Evolutionary conservation across 2,797 vertebrate species (phyloP), one percentile per base, ranked within the genome.

Genomic region (Sebastes hubbsi): DNA sequence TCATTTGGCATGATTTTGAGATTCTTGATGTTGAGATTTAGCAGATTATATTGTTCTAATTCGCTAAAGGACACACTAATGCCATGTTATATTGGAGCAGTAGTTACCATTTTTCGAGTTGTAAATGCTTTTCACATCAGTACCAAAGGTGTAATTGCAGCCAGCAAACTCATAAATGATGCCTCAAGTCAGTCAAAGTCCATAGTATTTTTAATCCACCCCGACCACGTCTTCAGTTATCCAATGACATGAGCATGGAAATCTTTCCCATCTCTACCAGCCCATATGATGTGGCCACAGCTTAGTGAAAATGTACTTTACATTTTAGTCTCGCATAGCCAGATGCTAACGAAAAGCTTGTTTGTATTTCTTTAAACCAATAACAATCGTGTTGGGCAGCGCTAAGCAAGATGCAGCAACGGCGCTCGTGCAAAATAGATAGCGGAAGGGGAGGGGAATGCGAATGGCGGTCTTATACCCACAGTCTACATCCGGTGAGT

Each of bases 321-420:
- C 36, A 42, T 18, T 1, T 18, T 42, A 7, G 34, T 38, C 62
- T 64, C 1, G 2, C 14, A 64, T 0, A 38, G 30, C 11, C 60
- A 34, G 32, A 38, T 36, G 4, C n/a, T 24, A 63, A 22, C 36
- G 60, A 24, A 36, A 63, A n/a, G 1, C 61, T n/a, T 36, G 24
- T 63, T 63, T 36, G 34, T 63, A 36, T 63, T 63, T 63, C 60
- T 63, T 13, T 16, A 36, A 22, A 63, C 32, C 61, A 24, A 63
- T 36, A 8, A 14, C 32, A 8, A n/a, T 49, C 46, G 1, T 2
- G 18, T 49, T 0, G 8, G 46, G 46, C 0, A 1, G 18, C 46
- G 18, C 46, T 52, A 52, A 52, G 3, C 46, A 49, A 20, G 8
- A 49, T 49, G 46, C 46, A 49, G 46, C 46, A 2, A 49, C 18